Evolutionary conservation across 2,113 vertebrate genomes (phyloP).

Genomic region (Lepisosteus osseus): DNA sequence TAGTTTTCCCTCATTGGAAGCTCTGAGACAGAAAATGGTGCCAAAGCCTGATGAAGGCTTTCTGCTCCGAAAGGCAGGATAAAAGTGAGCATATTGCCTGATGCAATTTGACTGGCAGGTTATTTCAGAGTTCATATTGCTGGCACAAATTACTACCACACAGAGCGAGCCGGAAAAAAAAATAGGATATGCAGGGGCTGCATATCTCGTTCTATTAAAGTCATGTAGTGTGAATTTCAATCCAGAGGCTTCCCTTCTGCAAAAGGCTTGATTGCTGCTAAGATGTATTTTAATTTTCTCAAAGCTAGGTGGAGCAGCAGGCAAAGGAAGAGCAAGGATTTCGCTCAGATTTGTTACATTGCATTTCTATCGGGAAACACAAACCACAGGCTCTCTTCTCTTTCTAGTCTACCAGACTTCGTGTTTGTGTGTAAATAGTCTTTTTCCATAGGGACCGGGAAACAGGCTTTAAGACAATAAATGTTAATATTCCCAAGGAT

Average conservation of each 20-base stretch:
- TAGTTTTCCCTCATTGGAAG: background rate
- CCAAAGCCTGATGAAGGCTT: background rate
- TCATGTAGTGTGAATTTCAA: slow-evolving; percentile 7
- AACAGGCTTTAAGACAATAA: slow-evolving; percentile 42
- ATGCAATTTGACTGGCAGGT: background rate
- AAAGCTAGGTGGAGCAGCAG: slow-evolving; percentile 17
- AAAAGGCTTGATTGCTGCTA: background rate
- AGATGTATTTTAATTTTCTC: slow-evolving; percentile 15
- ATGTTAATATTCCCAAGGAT: slow-evolving; percentile 39
- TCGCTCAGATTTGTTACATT: background rate
- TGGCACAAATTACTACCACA: slow-evolving; percentile 9
- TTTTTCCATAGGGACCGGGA: slow-evolving; percentile 26
- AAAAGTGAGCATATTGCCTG: background rate
- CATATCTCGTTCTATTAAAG: background rate
- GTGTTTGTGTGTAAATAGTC: background rate
- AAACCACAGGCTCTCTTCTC: background rate
- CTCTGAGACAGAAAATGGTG: slow-evolving; percentile 3
- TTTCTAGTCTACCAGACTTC: too few relatives aligned
- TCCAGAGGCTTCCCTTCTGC: background rate
- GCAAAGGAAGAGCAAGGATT: slow-evolving; percentile 8
- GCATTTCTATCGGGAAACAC: slow-evolving; percentile 17
- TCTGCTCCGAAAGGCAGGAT: background rate
- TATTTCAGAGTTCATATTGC: slow-evolving; percentile 1
- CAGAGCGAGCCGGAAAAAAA: background rate
- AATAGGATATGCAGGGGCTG: background rate